phyloP scores from a whole-genome alignment of 2,113 vertebrate species.

The Bubo scandiacus region DNA sequence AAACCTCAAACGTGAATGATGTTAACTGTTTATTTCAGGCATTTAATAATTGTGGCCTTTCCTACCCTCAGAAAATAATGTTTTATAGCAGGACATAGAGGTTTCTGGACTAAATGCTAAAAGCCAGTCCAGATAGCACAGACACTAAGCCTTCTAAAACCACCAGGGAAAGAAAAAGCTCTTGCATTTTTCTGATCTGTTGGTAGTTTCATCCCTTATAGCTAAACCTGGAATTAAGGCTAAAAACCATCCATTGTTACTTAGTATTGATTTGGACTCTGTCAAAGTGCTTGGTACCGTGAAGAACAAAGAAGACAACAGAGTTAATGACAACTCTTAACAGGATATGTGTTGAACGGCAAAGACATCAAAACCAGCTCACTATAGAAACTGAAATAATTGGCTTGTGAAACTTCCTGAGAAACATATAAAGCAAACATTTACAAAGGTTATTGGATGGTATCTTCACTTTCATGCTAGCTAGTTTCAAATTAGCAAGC shows the following conservation, averaged over 20 bases:
- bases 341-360: neutral
- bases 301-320: constrained; percentile 23
- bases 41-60: neutral
- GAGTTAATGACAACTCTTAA: constrained; percentile 20
- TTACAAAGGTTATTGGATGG: neutral
- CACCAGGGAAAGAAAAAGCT: neutral
- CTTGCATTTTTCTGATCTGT: neutral
- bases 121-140: neutral
- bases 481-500: neutral
- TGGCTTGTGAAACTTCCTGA: neutral
- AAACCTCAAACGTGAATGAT: neutral
- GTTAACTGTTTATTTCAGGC: neutral
- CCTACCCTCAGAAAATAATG: neutral
- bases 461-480: neutral
- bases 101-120: neutral
- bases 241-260: neutral
- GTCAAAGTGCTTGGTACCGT: neutral
- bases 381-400: constrained; percentile 51
- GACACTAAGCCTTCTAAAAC: neutral
- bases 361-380: constrained; percentile 4
- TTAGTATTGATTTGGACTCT: constrained; percentile 9
- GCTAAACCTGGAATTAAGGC: constrained; percentile 29
- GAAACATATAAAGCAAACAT: neutral
- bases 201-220: neutral
- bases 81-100: neutral